Percentiles rank a stretch among this genome's conserved stretches.
These are phyloP conservation scores for Baccha elongata DNA, from an alignment of 2,888 invertebrate species.

Conservation along the genomic window DNA sequence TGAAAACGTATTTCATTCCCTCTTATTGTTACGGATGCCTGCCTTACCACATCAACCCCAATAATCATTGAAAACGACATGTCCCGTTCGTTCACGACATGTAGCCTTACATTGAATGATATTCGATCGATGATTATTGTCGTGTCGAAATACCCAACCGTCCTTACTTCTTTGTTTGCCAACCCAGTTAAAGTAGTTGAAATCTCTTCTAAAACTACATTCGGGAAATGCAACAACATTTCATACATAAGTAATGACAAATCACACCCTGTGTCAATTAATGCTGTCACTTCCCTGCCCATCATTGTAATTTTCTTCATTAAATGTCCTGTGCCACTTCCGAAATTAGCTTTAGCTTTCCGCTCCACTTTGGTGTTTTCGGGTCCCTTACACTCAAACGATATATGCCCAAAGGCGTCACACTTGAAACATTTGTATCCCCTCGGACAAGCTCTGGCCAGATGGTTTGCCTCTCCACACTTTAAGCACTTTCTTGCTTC, in stretches of 20 bases:
- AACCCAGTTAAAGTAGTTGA: constrained; percentile 17
- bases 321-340: neutral
- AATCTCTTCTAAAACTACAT: constrained; percentile 13
- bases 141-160: constrained; percentile 41
- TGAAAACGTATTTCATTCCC: constrained; percentile 3
- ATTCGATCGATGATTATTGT: constrained; percentile 9
- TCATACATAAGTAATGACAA: constrained; percentile 24
- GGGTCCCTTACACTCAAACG: too few species aligned
- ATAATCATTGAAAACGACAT: constrained; percentile 30
- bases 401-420: too few species aligned
- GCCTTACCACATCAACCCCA: constrained; percentile 27
- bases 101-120: constrained; percentile 21
- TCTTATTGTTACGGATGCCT: constrained; percentile 24
- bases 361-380: too few species aligned
- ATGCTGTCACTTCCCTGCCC: neutral
- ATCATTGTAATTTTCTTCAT: constrained; percentile 14
- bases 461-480: too few species aligned
- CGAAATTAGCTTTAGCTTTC: too few species aligned
- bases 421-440: too few species aligned
- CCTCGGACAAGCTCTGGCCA: too few species aligned
- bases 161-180: constrained; percentile 26
- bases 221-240: constrained; percentile 5
- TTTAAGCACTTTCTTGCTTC: too few species aligned
- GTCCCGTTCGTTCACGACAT: constrained; percentile 46
- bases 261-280: too few species aligned